Evolutionary conservation across 2,888 invertebrate species (phyloP), one percentile per base, ranked within the genome.

Genomic region (Carpatolechia fugitivella): DNA sequence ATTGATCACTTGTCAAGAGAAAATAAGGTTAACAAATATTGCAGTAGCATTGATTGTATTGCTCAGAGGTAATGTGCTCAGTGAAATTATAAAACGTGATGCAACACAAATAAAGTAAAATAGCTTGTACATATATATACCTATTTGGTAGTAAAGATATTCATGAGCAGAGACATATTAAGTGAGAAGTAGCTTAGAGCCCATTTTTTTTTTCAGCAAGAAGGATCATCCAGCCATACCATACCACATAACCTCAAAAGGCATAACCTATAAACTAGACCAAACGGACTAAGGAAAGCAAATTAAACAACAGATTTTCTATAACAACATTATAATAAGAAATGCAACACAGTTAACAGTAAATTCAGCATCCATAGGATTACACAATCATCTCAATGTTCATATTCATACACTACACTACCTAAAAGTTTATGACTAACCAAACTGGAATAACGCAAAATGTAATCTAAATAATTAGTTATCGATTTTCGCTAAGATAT

Each of bases 401-500:
- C 84, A 82, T 81, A 75, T n/a, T n/a, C n/a, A 87, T 82, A 85
- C 88, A 82, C 86, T 86, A 87, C 82, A 70, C 44, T 44, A 44
- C 66, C 70, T 71, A 75, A 74, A 68, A 13, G 11, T 56, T 62
- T 48, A 73, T 62, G 62, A 75, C 82, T 85, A 86, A 84, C 74
- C 74, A 69, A 83, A 82, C 76, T 75, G 74, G 78, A 82, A 80
- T 72, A 77, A 71, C 70, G 57, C 68, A 66, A 76, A 73, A 66
- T 80, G 80, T 77, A 77, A 66, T 75, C 84, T 82, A 69, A 76
- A 75, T 69, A 73, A 70, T 82, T 74, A 90, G 70, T 89, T 83
- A 66, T 95, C 94, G 68, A 97, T 92, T 89, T 98, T 99, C 56
- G 98, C 99, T 73, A 99, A 91, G 75, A 99, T 98, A 80, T 99